Evolutionary conservation across 2,888 invertebrate species (phyloP).

Genomic region (Cataglyphis altisquamis): DNA sequence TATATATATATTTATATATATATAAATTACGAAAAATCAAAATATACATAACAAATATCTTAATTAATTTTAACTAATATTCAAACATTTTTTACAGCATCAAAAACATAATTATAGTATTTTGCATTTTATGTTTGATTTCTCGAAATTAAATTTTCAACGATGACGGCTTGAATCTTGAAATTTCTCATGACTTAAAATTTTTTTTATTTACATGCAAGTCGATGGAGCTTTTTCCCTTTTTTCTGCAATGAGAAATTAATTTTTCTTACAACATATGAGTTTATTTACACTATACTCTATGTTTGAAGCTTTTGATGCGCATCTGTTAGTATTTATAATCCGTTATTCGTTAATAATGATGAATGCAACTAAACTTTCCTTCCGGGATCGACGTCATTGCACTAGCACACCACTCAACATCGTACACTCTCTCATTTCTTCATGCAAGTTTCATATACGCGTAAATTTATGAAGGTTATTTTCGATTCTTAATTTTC

Average conservation of each 20-base stretch:
- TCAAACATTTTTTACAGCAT: not conserved
- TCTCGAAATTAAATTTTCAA: not conserved
- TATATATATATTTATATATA: not conserved
- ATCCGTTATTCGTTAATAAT: conserved; percentile 64
- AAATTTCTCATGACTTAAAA: not conserved
- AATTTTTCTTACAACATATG: not conserved
- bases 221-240: not conserved
- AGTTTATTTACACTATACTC: not conserved
- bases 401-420: conserved; percentile 51
- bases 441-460: conserved; percentile 65
- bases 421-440: conserved; percentile 36
- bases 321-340: conserved; percentile 71
- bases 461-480: conserved; percentile 76
- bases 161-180: not conserved
- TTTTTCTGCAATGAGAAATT: not conserved
- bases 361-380: conserved; percentile 80
- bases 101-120: not conserved
- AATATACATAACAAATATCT: not conserved
- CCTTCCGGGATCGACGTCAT: conserved; percentile 81
- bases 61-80: not conserved
- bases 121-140: not conserved
- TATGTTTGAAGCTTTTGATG: conserved; percentile 44
- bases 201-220: not conserved
- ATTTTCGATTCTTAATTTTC: conserved; percentile 66
- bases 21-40: conserved; percentile 16